Evolutionary conservation across 2,113 vertebrate species (phyloP), one percentile per base, ranked within the genome.

Genomic region (Corydoras maculifer): DNA sequence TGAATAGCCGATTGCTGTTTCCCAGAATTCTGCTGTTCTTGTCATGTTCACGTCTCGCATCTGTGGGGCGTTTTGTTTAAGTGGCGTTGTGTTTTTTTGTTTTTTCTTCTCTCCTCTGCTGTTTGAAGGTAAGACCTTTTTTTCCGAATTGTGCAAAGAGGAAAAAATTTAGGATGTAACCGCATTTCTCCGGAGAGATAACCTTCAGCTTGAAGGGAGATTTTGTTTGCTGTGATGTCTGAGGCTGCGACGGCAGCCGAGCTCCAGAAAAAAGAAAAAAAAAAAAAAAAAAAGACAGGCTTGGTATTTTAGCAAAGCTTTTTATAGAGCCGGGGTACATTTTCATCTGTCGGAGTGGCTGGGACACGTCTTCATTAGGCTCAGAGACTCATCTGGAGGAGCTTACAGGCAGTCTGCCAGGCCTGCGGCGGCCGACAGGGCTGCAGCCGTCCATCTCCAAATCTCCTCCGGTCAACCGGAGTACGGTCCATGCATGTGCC

Each of bases 321-420:
- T 29, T 43, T 43, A 4, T 2, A 43, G 35, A 43, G 35, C 35
- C 7, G 7, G 35, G 35, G 35, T 43, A 43, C 1, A 43, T 43
- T 1, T 43, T 43, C 35, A 8, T 32, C 59, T 54, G 12, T 70
- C 69, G 25, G 59, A 62, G 50, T 62, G 49, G 59, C n/a, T 62
- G 5, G 61, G 15, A 70, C 53, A 70, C 15, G 59, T 70, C 59
- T 62, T 54, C 59, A 55, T 62, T 57, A 48, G 35, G 51, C 51
- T 58, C 62, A 29, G 15, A 57, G 32, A 31, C 31, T 8, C 60
- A 63, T 50, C 61, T 71, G 69, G 30, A 31, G 32, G 69, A 62
- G 59, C 59, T 70, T 54, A 70, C n/a, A 11, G 69, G 14, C 58
- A 51, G 10, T 61, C 43, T 69, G 58, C 58, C 49, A 62, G 59